A percentile compares a stretch with the other conserved stretches of the same genome.
phyloP scores from a whole-genome alignment of 2,113 vertebrate species.

The Microcebus jonahi region DNA sequence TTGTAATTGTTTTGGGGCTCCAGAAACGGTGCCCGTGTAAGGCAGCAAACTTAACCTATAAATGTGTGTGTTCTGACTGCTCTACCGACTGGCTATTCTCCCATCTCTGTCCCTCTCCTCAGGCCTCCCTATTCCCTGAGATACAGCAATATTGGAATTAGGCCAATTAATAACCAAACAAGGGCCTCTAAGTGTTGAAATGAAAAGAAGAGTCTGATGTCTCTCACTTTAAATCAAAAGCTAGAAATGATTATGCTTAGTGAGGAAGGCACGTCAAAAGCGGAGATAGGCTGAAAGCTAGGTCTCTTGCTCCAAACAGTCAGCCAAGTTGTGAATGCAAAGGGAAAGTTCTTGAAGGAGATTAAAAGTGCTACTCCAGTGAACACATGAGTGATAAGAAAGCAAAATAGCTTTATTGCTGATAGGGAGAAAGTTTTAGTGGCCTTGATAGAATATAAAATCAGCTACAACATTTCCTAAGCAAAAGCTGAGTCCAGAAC shows the following conservation, averaged over 20 bases:
- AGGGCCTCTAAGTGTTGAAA: neutral
- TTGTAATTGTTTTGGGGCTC: neutral
- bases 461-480: neutral
- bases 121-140: neutral
- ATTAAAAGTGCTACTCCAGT: neutral
- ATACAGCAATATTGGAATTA: neutral
- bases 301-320: neutral
- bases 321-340: neutral
- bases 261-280: neutral
- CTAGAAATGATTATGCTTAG: neutral
- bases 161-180: neutral
- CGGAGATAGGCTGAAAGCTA: neutral
- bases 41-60: neutral
- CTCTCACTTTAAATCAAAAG: neutral
- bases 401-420: neutral
- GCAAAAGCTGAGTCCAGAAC: neutral
- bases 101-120: neutral
- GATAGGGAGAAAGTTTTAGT: neutral
- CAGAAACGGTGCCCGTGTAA: neutral
- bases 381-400: neutral
- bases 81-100: neutral
- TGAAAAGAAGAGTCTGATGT: neutral
- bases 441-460: neutral
- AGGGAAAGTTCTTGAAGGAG: neutral
- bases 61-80: neutral